phyloP scores from a whole-genome alignment of 2,888 invertebrate species.

The Heteromurus nitidus region DNA sequence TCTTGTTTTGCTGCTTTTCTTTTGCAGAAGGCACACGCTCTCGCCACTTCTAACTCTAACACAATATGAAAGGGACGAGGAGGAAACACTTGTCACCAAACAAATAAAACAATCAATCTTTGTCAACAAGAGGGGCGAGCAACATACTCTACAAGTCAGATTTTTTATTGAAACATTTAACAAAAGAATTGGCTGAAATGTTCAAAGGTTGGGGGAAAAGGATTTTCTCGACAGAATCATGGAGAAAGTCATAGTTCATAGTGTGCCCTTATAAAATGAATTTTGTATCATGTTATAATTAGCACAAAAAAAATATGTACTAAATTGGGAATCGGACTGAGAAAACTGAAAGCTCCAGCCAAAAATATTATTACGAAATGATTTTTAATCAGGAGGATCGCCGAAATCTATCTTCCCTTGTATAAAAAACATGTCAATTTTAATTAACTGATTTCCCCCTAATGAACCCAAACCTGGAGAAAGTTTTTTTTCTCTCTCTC shows the following conservation, averaged over 20 bases:
- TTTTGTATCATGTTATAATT: not conserved
- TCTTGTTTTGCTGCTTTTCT: not conserved
- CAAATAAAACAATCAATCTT: constrained; percentile 38
- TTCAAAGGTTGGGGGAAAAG: not conserved
- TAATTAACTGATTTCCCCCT: constrained; percentile 58
- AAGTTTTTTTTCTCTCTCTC: constrained; percentile 25
- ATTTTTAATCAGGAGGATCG: constrained; percentile 20
- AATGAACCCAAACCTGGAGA: constrained; percentile 54
- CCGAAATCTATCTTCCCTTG: not conserved
- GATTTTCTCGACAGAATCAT: not conserved
- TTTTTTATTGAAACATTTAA: not conserved
- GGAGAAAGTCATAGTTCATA: not conserved
- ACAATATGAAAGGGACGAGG: not conserved
- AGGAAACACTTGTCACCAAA: constrained; percentile 35
- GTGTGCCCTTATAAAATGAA: not conserved
- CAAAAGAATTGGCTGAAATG: not conserved
- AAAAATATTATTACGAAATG: not conserved
- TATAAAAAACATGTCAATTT: constrained; percentile 46
- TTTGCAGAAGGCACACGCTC: not conserved
- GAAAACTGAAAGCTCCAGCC: not conserved
- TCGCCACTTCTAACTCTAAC: not conserved
- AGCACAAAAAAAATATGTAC: not conserved
- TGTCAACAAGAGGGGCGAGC: constrained; percentile 25
- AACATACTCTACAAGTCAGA: not conserved
- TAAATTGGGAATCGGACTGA: not conserved